Conservation (phyloP, 2,888 invertebrate genomes). For the Syrista parreyssii region DNA sequence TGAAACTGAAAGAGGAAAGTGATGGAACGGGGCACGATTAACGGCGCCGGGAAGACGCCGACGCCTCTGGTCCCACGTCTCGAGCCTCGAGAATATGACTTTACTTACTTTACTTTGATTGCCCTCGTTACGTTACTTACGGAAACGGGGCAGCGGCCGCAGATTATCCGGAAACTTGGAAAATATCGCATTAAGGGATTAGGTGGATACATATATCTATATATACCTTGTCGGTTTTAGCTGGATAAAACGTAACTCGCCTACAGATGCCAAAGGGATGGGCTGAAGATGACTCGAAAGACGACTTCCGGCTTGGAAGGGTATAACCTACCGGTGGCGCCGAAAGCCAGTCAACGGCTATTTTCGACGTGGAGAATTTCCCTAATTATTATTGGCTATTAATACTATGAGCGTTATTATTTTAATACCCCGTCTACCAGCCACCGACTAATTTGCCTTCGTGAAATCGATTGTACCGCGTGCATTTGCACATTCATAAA, state of each 20-base stretch:
- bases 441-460: slow-evolving; percentile 56
- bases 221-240: too few relatives aligned
- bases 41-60: slow-evolving; percentile 28
- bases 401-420: slow-evolving; percentile 61
- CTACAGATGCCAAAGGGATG: not conserved
- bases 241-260: too few relatives aligned
- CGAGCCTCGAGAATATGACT: slow-evolving; percentile 18
- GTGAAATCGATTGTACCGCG: slow-evolving; percentile 59
- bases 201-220: not conserved
- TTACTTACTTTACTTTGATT: slow-evolving; percentile 17
- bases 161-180: slow-evolving; percentile 21
- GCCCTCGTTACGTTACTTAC: slow-evolving; percentile 21
- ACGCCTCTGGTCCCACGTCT: slow-evolving; percentile 8
- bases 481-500: slow-evolving; percentile 57
- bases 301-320: not conserved
- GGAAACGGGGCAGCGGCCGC: slow-evolving; percentile 15
- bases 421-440: slow-evolving; percentile 55
- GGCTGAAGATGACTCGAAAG: not conserved
- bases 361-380: slow-evolving; percentile 55
- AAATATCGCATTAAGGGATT: slow-evolving; percentile 21
- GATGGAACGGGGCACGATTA: slow-evolving; percentile 23
- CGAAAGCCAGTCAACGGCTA: slow-evolving; percentile 28
- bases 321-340: not conserved
- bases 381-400: slow-evolving; percentile 62
- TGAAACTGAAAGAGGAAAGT: not conserved